Conservation (phyloP, 2,888 invertebrate genomes). For the Megaustenia siamemsis region DNA sequence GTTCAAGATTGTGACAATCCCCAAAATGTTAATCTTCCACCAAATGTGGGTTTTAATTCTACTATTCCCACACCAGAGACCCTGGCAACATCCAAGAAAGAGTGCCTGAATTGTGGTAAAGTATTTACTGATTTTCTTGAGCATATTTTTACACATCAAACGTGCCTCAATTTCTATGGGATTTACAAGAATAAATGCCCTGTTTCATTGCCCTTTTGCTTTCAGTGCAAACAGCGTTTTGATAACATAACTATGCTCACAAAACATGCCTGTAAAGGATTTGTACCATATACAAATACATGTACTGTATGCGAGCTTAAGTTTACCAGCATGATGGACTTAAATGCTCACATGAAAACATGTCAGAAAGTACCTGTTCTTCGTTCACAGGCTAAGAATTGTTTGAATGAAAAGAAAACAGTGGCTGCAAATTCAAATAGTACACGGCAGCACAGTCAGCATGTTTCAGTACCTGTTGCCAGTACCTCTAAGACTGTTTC, state of each 20-base stretch:
- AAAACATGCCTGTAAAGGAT: not conserved
- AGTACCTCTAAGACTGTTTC: no score
- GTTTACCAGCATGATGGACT: not conserved
- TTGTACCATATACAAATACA: constrained; percentile 1
- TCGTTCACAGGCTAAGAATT: not conserved
- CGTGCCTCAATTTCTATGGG: constrained; percentile 32
- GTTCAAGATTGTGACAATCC: not conserved
- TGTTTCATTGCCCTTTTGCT: constrained; percentile 34
- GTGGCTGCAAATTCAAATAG: no score
- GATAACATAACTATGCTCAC: not conserved
- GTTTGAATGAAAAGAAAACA: not conserved
- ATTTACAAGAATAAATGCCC: not conserved
- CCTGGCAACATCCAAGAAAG: not conserved
- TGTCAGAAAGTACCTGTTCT: not conserved
- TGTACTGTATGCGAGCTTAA: constrained; percentile 21
- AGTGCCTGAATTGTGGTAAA: constrained; percentile 4
- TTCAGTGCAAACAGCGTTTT: constrained; percentile 34
- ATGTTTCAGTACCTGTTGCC: no score
- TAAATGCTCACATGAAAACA: not conserved
- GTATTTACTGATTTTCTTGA: not conserved
- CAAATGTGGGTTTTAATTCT: not conserved
- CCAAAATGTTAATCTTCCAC: not conserved
- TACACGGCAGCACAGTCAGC: not conserved
- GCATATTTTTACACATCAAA: constrained; percentile 25
- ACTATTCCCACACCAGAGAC: not conserved